Evolutionary conservation across 2,113 vertebrate species (phyloP), one percentile per base, ranked within the genome.

Genomic region (Cephalopholis sonnerati): DNA sequence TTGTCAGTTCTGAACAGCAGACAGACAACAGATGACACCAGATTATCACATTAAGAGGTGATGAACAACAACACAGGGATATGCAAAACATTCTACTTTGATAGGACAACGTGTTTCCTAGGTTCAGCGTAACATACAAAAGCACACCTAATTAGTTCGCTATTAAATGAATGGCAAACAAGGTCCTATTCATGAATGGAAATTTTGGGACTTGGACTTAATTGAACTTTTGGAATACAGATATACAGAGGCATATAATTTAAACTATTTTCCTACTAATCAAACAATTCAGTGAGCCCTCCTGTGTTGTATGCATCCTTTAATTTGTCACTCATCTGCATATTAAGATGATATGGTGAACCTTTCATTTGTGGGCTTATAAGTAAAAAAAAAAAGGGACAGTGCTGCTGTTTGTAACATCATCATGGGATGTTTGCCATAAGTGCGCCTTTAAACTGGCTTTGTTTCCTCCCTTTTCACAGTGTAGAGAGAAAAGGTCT

Each of bases 381-480:
- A n/a, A 48, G n/a, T 46, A 0, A 29, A 18, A 12, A 44, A 44
- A 44, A 16, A 59, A 59, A 74, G 32, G 11, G 41, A 59, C 24
- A n/a, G 18, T 11, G 48, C 29, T 50, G 18, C 18, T 7, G 7
- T 53, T 64, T 54, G 16, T 16, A 63, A 36, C 32, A 57, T 48
- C 48, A 15, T 32, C 15, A 72, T 36, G 25, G 10, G 25, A 6
- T 58, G 20, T 10, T 51, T 13, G 25, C n/a, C n/a, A 36, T 20
- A 22, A 32, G 29, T 17, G 9, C 51, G 32, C 4, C 27, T 41
- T 65, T n/a, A 72, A 50, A 48, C 39, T 46, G 22, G 5, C 5
- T 39, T 7, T 13, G 27, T 79, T 79, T 62, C 51, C 57, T 58
- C 50, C 7, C 7, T 66, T 85, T 71, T 79, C 36, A 82, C 44